Base-by-base conservation (phyloP, 30 jellyfish, hydroid and myxozoan genomes). In the Mastigias papua region DNA sequence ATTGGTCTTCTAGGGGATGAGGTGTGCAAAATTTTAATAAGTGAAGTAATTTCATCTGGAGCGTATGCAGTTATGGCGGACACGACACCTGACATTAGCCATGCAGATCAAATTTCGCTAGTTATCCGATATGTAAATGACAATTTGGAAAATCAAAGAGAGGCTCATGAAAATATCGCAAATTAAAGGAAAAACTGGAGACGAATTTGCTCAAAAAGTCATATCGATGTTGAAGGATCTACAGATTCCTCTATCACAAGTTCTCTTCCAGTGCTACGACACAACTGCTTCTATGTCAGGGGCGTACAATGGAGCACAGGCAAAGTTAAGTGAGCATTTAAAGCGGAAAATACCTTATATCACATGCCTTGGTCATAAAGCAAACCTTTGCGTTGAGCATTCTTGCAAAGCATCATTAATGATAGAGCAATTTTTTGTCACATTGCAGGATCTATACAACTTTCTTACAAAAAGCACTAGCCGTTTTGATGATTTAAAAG, bases 401-500 rank as follows among this genome's bases (percentile, higher is more conserved):
- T 28, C 72, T 16, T 83, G 93, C 87, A 58, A 69, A 4, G 21
- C 86, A 27, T 23, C 72, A 19, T 23, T 65, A 58, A 27, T 61
- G 71, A 86, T 86, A 25, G 64, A 73, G 64, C 82, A 61, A 48
- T 34, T 75, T 66, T 86, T 86, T 46, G 54, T 22, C 28, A 76
- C 90, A 37, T 74, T 86, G 49, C 89, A 86, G 80, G 68, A 67
- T 73, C 54, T 74, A 48, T 86, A 86, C 66, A 75, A 66, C 29
- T 86, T 74, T 76, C 27, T 76, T 65, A 64, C 90, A 66, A 65
- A 77, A 75, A 73, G 89, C 69, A 54, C 82, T 72, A 74, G 72
- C 21, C 42, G 26, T 17, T 72, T 72, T 10, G 6, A 63, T 23
- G 34, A 46, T 1, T 0, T 33, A 11, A 34, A 72, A 72, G 65